Percentiles rank a stretch among this genome's conserved stretches.
Conservation (phyloP, 2,797 vertebrate genomes). For the Sciurus vulgaris region DNA sequence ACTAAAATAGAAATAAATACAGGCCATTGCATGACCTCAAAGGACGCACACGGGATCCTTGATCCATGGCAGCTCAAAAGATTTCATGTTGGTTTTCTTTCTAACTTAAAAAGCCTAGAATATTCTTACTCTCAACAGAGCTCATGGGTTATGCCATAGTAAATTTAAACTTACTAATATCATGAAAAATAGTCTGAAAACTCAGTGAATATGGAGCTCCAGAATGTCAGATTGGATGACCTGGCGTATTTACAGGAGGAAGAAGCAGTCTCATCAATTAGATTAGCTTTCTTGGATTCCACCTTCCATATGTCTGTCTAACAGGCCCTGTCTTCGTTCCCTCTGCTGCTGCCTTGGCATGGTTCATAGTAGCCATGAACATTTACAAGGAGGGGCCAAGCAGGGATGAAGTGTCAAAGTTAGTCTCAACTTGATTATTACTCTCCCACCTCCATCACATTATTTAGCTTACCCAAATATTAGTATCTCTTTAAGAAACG, state of each 20-base stretch:
- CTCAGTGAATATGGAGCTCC: background rate
- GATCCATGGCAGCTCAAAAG: background rate
- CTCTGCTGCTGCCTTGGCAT: background rate
- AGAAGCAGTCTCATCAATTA: background rate
- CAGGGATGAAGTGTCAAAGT: background rate
- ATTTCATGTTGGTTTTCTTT: background rate
- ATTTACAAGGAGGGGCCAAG: background rate
- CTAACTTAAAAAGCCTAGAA: background rate
- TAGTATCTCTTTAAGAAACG: background rate
- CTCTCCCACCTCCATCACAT: background rate
- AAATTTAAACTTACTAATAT: background rate
- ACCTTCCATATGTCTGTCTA: background rate
- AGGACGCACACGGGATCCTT: background rate
- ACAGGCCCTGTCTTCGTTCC: background rate
- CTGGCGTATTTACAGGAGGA: background rate
- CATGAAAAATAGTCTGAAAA: background rate
- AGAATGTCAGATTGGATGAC: background rate
- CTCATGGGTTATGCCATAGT: background rate
- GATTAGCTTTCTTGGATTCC: background rate
- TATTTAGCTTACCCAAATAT: background rate
- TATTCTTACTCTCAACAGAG: background rate
- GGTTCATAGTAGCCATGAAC: background rate
- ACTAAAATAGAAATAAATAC: background rate
- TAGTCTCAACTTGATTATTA: background rate
- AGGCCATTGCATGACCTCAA: too few species aligned